These are phyloP conservation scores for Riptortus pedestris DNA, from an alignment of 1,140 invertebrate genomes.

Conservation along the genomic window DNA sequence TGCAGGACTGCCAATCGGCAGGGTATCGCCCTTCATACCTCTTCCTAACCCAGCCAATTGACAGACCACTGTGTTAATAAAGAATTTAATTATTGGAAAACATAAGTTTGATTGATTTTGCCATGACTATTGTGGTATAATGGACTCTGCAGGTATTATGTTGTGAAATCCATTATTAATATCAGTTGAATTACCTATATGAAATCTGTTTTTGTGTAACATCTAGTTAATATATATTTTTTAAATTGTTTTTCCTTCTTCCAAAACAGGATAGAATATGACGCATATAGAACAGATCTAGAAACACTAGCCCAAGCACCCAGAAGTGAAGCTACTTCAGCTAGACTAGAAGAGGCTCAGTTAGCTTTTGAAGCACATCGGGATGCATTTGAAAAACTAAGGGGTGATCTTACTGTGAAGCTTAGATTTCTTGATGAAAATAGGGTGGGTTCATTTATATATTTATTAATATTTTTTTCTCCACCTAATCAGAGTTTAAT, in stretches of 20 bases:
- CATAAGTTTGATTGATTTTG: no score
- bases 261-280: conserved; percentile 90
- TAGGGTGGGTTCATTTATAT: conserved; percentile 50
- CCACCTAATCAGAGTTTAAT: no score
- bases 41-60: no score
- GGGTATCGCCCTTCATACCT: no score
- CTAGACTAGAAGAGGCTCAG: conserved; percentile 65
- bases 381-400: conserved; percentile 78
- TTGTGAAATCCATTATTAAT: no score
- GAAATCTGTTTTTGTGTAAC: no score
- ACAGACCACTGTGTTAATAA: no score
- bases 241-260: neutral
- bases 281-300: conserved; percentile 88
- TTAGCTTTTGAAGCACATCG: conserved; percentile 74
- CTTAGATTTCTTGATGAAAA: conserved; percentile 94
- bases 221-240: neutral
- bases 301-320: conserved; percentile 60
- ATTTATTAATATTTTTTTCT: conserved; percentile 13
- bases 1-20: no score
- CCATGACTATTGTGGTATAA: no score
- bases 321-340: conserved; percentile 46
- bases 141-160: no score
- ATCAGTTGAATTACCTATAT: no score
- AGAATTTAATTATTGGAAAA: no score
- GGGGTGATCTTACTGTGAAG: conserved; percentile 88